Conservation (phyloP, 2,888 invertebrate species). For the Ectobius pallidus region DNA sequence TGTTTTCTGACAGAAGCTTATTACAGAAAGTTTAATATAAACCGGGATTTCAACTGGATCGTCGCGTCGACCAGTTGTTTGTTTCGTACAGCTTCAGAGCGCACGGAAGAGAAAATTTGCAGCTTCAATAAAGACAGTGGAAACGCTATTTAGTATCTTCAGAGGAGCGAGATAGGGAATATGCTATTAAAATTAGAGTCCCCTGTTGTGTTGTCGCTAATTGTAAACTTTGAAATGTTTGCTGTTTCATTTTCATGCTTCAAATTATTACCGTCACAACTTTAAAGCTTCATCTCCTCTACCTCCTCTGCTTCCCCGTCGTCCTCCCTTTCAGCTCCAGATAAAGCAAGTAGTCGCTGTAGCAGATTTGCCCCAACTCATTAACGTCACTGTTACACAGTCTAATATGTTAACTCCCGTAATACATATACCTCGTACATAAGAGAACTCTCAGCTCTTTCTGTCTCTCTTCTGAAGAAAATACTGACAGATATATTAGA, state of each 20-base stretch:
- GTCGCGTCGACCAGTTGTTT: too few species aligned
- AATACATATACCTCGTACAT: too few species aligned
- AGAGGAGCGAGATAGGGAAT: too few species aligned
- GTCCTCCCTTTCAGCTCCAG: too few species aligned
- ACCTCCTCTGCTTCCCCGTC: neutral
- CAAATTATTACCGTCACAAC: constrained; percentile 15
- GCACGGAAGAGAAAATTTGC: constrained; percentile 34
- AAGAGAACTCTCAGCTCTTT: too few species aligned
- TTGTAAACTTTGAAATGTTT: constrained; percentile 23
- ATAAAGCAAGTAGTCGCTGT: neutral
- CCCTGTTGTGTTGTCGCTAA: constrained; percentile 3
- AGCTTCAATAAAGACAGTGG: constrained; percentile 37
- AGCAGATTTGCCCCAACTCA: neutral
- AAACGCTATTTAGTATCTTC: constrained; percentile 34
- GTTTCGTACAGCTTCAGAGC: too few species aligned
- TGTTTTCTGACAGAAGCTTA: too few species aligned
- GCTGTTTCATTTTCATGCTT: neutral
- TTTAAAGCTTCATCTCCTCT: neutral
- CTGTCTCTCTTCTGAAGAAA: neutral
- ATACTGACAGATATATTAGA: too few species aligned
- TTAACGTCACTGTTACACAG: neutral
- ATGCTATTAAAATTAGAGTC: constrained; percentile 19
- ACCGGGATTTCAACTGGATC: too few species aligned
- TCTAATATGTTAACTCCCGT: neutral
- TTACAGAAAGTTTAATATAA: too few species aligned